Evolutionary conservation across 1,140 invertebrate species (phyloP).

Genomic region (Drosophila ohnishii): DNA sequence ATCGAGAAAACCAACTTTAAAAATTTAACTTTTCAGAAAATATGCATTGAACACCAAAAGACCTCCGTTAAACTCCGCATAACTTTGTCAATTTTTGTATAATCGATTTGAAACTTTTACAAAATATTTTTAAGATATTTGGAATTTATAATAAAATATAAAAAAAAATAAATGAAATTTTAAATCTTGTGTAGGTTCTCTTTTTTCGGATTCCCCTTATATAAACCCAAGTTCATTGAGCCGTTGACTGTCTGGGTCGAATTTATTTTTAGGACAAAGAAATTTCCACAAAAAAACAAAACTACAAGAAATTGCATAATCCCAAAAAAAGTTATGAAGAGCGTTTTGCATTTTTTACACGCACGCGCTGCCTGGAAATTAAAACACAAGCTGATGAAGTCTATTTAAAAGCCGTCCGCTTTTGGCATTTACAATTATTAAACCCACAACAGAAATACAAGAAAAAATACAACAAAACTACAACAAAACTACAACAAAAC

Average conservation of each 20-base stretch:
- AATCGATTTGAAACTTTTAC: too few species aligned
- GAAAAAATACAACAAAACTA: not conserved
- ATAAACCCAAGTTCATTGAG: conserved; percentile 30
- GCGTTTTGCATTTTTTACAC: conserved; percentile 40
- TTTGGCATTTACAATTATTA: conserved; percentile 62
- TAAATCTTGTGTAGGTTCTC: too few species aligned
- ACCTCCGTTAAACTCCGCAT: too few species aligned
- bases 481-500: not conserved
- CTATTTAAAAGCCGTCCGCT: conserved; percentile 31
- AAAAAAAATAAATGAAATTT: too few species aligned
- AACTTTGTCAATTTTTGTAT: too few species aligned
- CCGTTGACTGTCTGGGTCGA: not conserved
- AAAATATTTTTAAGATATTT: too few species aligned
- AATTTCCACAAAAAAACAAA: conserved; percentile 9
- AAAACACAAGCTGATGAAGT: conserved; percentile 36
- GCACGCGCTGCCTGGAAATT: conserved; percentile 28
- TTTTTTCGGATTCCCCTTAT: not conserved
- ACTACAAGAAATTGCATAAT: conserved; percentile 25
- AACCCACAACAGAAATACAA: conserved; percentile 18
- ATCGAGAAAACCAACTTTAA: too few species aligned
- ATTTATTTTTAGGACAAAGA: conserved; percentile 6
- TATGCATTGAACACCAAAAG: too few species aligned
- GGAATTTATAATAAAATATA: too few species aligned
- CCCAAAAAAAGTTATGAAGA: conserved; percentile 23
- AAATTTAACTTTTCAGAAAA: too few species aligned